phyloP scores from a whole-genome alignment of 2,797 vertebrate genomes.

The Esox lucius region DNA sequence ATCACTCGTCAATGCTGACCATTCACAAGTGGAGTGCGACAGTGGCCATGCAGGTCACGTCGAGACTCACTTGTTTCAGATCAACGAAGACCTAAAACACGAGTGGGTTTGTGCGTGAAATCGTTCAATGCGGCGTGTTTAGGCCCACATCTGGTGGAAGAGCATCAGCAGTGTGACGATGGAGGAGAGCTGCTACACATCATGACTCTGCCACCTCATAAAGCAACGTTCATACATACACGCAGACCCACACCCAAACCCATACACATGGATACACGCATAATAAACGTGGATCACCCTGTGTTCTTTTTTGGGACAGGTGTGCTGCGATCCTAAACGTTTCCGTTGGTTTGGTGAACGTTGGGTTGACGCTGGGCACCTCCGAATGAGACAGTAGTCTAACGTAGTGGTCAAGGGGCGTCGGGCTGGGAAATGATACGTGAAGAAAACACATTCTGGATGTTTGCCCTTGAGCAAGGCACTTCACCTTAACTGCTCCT shows the following conservation, averaged over 20 bases:
- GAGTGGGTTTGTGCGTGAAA: conserved; percentile 73
- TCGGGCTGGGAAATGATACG: no score
- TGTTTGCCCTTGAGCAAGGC: no score
- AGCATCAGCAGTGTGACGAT: conserved; percentile 72
- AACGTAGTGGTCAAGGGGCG: background rate
- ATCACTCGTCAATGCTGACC: conserved; percentile 63
- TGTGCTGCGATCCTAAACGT: no score
- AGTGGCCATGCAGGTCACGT: conserved; percentile 64
- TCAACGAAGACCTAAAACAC: conserved; percentile 77
- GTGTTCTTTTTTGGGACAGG: no score
- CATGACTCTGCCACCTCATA: background rate
- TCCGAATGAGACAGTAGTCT: no score
- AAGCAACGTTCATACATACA: background rate
- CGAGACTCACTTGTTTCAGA: conserved; percentile 72
- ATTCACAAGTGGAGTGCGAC: conserved; percentile 10
- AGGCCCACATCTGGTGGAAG: conserved; percentile 67
- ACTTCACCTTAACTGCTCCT: conserved; percentile 60
- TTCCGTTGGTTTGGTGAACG: no score
- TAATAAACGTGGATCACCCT: background rate
- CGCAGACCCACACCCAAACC: background rate
- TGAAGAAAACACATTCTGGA: no score
- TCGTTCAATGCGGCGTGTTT: conserved; percentile 65
- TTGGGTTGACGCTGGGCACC: no score
- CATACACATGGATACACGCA: background rate
- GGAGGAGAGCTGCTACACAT: conserved; percentile 32